phyloP scores from a whole-genome alignment of 2,797 vertebrate species.

The Cuniculus paca region DNA sequence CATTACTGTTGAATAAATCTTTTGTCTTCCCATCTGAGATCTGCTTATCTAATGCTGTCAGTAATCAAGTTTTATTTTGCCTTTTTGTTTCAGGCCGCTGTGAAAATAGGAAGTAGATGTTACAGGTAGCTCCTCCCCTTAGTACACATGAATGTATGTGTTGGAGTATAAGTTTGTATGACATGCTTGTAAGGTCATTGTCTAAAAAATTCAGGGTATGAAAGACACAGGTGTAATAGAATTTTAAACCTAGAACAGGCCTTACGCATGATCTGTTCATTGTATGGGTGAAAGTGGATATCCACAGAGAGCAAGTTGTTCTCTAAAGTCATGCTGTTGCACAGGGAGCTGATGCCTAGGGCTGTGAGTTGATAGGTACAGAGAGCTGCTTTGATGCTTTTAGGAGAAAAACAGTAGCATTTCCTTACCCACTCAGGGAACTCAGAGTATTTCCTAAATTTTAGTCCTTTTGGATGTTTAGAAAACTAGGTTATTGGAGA shows the following conservation, averaged over 20 bases:
- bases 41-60: neutral
- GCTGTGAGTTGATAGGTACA: neutral
- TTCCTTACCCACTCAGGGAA: neutral
- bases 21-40: neutral
- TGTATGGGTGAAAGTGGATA: neutral
- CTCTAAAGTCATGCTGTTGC: neutral
- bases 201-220: neutral
- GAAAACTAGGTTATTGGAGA: neutral
- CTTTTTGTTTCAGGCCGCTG: neutral
- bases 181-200: neutral
- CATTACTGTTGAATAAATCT: neutral
- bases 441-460: neutral
- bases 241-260: neutral
- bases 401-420: neutral
- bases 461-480: slow-evolving; percentile 29
- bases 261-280: neutral
- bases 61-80: neutral
- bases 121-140: neutral
- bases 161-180: neutral
- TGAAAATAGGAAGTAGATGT: neutral
- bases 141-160: neutral
- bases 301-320: neutral
- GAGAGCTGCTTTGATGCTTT: neutral
- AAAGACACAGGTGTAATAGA: neutral
- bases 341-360: neutral